phyloP scores from a whole-genome alignment of 2,888 invertebrate species.

The Hypercompe scribonia region DNA sequence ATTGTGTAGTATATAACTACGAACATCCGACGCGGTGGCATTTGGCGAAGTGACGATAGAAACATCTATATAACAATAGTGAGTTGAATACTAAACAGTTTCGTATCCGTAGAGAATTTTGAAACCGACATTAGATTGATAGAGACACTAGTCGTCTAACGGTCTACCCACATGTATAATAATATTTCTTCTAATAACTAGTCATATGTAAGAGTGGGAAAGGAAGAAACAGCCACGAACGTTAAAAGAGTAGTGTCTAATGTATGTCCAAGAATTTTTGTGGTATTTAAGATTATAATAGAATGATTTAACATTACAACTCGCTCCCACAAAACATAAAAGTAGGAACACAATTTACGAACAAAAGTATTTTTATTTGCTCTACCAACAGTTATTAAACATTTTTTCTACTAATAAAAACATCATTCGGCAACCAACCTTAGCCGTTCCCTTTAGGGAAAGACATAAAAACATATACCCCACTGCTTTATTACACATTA shows the following conservation, averaged over 20 bases:
- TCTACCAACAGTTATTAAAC: conserved; percentile 18
- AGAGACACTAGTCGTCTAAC: background rate
- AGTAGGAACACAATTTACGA: conserved; percentile 3
- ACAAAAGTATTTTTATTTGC: conserved; percentile 6
- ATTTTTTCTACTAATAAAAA: conserved; percentile 39
- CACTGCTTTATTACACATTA: conserved; percentile 66
- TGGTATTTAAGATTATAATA: background rate
- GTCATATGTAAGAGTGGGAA: background rate
- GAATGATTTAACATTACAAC: background rate
- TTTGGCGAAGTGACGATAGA: background rate
- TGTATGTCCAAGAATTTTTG: background rate
- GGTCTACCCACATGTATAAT: background rate
- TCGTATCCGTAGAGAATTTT: background rate
- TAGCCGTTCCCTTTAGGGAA: conserved; percentile 43
- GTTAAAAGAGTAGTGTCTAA: background rate
- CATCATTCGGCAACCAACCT: conserved; percentile 41
- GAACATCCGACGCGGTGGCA: background rate
- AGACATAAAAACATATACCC: conserved; percentile 64
- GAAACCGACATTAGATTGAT: background rate
- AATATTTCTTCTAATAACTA: background rate
- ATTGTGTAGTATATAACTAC: background rate
- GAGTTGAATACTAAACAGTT: background rate
- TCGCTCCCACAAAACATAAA: background rate
- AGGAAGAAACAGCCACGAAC: background rate
- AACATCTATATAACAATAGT: background rate